Evolutionary conservation across 2,797 vertebrate genomes (phyloP), one percentile per base, ranked within the genome.

Genomic region (Microtus agrestis): DNA sequence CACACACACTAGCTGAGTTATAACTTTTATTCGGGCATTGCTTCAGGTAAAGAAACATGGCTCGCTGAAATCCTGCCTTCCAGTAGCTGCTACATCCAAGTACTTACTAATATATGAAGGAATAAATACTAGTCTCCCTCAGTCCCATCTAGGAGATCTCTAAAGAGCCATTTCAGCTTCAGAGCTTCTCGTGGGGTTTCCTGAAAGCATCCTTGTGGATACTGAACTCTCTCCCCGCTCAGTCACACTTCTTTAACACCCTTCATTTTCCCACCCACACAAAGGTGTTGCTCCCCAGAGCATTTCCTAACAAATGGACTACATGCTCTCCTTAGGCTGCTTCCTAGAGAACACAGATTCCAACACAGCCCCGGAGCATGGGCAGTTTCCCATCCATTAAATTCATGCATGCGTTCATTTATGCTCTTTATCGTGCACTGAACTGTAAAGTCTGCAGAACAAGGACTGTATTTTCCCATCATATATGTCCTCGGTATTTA

Each of bases 361-460:
- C 27, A 95, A 69, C 8, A 74, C 2, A 65, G 31, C 43, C 51
- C 11, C 81, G 89, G 48, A 82, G 67, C n/a, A 23, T 0, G 10
- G 29, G 48, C 37, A 80, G 0, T 85, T 91, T 91, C 34, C 54
- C 82, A 87, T 54, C 67, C 51, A 2, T 81, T 85, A 67, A 87
- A 79, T 14, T 61, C 6, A 61, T 46, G 31, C 5, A 31, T 76
- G 3, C 34, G 54, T 82, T 59, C 89, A 54, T 54, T 81, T 81
- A 65, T 88, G 67, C 43, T 85, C 21, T 17, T 21, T 8, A 65
- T 61, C 43, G 78, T 40, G 87, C 6, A 40, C 3, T 67, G 63
- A n/a, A 86, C 54, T 86, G 73, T 51, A 76, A 93, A 89, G n/a
- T 77, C 51, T 84, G 71, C 40, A 93, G 76, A 87, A 76, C 34